Evolutionary conservation across 2,113 vertebrate genomes (phyloP).

Genomic region (Sphyrna mokarran): DNA sequence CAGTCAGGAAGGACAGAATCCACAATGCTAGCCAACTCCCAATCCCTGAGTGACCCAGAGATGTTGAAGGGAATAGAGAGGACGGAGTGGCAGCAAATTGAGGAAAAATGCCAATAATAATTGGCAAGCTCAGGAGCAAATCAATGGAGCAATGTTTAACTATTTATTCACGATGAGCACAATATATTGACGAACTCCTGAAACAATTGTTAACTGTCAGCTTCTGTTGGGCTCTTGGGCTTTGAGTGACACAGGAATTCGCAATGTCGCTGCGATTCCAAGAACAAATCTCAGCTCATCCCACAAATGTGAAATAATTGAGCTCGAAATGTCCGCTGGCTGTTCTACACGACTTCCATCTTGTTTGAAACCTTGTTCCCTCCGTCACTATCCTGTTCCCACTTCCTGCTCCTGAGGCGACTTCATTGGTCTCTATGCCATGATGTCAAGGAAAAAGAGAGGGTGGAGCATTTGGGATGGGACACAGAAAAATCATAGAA

Average conservation of each 20-base stretch:
- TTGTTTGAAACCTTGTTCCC: not conserved
- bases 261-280: not conserved
- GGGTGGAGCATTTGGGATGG: too few relatives aligned
- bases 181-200: not conserved
- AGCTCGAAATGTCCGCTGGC: not conserved
- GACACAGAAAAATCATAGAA: too few relatives aligned
- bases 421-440: too few relatives aligned
- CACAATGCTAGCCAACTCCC: not conserved
- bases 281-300: not conserved
- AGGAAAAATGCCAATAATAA: not conserved
- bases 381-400: not conserved
- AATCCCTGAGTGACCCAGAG: not conserved
- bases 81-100: not conserved
- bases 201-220: not conserved
- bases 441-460: too few relatives aligned
- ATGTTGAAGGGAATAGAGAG: not conserved
- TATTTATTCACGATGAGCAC: not conserved
- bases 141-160: not conserved
- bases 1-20: not conserved
- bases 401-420: not conserved
- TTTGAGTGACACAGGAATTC: not conserved
- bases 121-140: not conserved
- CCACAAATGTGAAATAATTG: too few relatives aligned
- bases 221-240: not conserved
- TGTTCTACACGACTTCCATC: not conserved